phyloP scores from a whole-genome alignment of 2,888 invertebrate genomes.

The Temnothorax unifasciatus region DNA sequence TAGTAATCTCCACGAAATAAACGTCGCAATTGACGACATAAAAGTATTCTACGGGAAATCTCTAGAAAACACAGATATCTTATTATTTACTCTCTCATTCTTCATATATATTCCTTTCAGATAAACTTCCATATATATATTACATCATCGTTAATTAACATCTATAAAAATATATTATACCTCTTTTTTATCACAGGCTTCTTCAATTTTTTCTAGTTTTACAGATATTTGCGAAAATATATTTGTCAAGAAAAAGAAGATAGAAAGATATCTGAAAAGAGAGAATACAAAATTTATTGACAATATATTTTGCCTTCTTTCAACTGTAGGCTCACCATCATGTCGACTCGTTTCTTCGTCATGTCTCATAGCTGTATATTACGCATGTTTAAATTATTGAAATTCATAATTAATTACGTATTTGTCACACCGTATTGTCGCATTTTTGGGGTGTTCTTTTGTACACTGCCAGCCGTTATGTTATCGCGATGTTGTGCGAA shows the following conservation, averaged over 20 bases:
- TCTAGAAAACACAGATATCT: background rate
- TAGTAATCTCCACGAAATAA: background rate
- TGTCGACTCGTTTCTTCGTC: background rate
- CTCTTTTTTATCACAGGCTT: background rate
- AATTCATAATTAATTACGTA: slow-evolving; percentile 6
- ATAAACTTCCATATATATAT: background rate
- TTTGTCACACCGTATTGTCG: slow-evolving; percentile 38
- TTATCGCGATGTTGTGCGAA: background rate
- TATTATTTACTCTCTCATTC: background rate
- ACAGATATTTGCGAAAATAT: background rate
- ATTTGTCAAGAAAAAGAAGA: background rate
- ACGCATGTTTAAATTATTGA: background rate
- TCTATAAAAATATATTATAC: slow-evolving; percentile 2
- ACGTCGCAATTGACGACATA: background rate
- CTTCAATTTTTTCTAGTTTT: background rate
- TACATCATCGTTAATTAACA: background rate
- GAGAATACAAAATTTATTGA: background rate
- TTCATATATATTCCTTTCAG: background rate
- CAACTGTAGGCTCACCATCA: background rate
- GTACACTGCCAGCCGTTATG: slow-evolving; percentile 19
- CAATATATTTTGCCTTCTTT: background rate
- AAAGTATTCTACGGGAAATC: background rate
- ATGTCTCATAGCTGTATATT: background rate
- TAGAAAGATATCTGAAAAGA: background rate
- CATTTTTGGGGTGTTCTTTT: background rate